Evolutionary conservation across 2,113 vertebrate genomes (phyloP).

Genomic region (Electrona antarctica): DNA sequence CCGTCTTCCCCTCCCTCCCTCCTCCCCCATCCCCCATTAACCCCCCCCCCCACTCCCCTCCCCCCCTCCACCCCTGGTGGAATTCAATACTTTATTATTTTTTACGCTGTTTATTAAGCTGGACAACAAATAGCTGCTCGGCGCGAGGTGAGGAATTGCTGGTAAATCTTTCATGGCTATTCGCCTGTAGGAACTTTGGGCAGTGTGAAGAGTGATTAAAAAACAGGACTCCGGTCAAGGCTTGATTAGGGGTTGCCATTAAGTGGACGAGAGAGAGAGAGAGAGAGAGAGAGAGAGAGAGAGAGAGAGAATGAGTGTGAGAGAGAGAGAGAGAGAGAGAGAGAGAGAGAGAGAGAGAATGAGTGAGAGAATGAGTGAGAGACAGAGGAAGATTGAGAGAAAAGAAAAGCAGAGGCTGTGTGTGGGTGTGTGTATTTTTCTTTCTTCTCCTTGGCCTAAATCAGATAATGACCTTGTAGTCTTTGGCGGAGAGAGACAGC

Average conservation of each 20-base stretch:
- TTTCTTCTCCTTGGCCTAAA: constrained; percentile 65
- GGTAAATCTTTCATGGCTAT: constrained; percentile 83
- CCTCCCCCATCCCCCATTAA: constrained; percentile 77
- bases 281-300: background rate
- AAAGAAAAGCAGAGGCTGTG: constrained; percentile 30
- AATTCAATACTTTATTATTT: constrained; percentile 97
- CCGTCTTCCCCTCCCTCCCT: constrained; percentile 79
- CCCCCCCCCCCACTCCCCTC: constrained; percentile 48
- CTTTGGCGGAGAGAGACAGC: constrained; percentile 55
- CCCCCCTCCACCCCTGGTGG: constrained; percentile 72
- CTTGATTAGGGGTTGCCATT: constrained; percentile 81
- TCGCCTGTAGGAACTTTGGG: constrained; percentile 84
- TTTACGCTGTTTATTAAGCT: constrained; percentile 88
- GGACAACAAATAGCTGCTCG: constrained; percentile 87
- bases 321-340: constrained; percentile 27
- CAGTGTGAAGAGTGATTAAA: constrained; percentile 77
- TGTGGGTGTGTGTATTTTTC: constrained; percentile 45
- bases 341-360: constrained; percentile 39
- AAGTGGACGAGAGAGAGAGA: constrained; percentile 40
- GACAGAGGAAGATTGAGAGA: constrained; percentile 1
- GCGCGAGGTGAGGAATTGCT: constrained; percentile 92
- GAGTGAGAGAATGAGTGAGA: background rate
- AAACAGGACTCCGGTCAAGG: constrained; percentile 76
- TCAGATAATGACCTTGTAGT: constrained; percentile 81
- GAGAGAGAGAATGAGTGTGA: background rate